A percentile compares a stretch with the other conserved stretches of the same genome.
phyloP scores from a whole-genome alignment of 2,113 vertebrate genomes.

The Pachycephala philippinensis region DNA sequence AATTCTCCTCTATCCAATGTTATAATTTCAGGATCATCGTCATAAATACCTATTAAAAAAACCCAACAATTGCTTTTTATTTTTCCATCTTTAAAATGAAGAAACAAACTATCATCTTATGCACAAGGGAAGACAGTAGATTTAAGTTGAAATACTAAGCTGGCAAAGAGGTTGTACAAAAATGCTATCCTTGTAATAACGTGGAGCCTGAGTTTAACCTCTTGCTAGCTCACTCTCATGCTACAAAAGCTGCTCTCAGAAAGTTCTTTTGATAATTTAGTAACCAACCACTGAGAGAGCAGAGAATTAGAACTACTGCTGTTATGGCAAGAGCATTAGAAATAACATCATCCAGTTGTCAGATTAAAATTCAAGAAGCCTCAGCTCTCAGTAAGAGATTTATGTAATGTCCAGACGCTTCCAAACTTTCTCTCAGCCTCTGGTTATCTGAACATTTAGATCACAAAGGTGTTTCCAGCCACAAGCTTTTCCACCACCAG shows the following conservation, averaged over 20 bases:
- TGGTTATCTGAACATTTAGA: neutral
- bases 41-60: slow-evolving; percentile 89
- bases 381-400: neutral
- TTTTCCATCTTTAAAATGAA: neutral
- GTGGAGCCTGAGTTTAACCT: neutral
- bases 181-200: neutral
- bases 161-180: neutral
- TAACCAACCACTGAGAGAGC: neutral
- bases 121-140: neutral
- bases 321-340: neutral
- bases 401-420: neutral
- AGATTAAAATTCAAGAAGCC: neutral
- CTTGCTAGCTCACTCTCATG: neutral
- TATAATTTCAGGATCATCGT: slow-evolving; percentile 94
- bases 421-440: neutral
- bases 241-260: neutral
- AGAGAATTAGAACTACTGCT: neutral
- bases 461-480: neutral
- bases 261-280: neutral
- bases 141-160: neutral
- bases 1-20: slow-evolving; percentile 95
- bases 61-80: neutral
- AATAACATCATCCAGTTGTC: neutral
- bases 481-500: neutral
- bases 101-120: neutral